Conservation (phyloP, 2,888 invertebrate species). For the Archaeoteleia sp. region DNA sequence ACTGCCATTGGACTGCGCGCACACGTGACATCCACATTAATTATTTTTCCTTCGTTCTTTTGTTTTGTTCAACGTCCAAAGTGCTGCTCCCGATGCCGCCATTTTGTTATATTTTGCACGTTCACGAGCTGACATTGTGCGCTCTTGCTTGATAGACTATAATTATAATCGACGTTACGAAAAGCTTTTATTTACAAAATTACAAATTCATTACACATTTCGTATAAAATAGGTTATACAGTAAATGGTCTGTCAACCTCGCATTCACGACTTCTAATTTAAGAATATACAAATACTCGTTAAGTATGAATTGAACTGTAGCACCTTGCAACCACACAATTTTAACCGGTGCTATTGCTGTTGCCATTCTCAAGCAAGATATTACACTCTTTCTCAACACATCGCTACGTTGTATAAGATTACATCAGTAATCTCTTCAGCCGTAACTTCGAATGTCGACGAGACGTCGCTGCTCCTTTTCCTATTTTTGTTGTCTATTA, state of each 20-base stretch:
- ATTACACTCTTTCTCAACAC: slow-evolving; percentile 44
- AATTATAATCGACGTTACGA: too few relatives aligned
- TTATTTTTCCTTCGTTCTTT: slow-evolving; percentile 67
- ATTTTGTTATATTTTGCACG: slow-evolving; percentile 31
- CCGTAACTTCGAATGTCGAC: slow-evolving; percentile 53
- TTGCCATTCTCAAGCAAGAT: slow-evolving; percentile 34
- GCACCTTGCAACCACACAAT: slow-evolving; percentile 18
- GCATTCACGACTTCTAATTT: too few relatives aligned
- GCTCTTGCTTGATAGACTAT: too few relatives aligned
- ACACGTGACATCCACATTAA: slow-evolving; percentile 70
- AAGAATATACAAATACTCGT: too few relatives aligned
- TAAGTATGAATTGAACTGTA: too few relatives aligned
- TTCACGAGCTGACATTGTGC: not conserved
- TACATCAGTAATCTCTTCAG: slow-evolving; percentile 57
- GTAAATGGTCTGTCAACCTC: too few relatives aligned
- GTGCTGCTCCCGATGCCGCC: slow-evolving; percentile 24
- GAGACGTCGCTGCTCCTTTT: slow-evolving; percentile 41
- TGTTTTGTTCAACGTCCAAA: slow-evolving; percentile 34
- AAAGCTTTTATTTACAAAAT: too few relatives aligned
- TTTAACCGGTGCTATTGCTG: slow-evolving; percentile 28
- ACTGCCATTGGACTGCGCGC: slow-evolving; percentile 48
- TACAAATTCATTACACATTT: too few relatives aligned
- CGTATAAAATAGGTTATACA: too few relatives aligned
- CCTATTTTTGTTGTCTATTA: slow-evolving; percentile 48
- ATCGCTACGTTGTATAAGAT: slow-evolving; percentile 48